phyloP scores from a whole-genome alignment of 2,113 vertebrate genomes.

The Corythornis cristatus region DNA sequence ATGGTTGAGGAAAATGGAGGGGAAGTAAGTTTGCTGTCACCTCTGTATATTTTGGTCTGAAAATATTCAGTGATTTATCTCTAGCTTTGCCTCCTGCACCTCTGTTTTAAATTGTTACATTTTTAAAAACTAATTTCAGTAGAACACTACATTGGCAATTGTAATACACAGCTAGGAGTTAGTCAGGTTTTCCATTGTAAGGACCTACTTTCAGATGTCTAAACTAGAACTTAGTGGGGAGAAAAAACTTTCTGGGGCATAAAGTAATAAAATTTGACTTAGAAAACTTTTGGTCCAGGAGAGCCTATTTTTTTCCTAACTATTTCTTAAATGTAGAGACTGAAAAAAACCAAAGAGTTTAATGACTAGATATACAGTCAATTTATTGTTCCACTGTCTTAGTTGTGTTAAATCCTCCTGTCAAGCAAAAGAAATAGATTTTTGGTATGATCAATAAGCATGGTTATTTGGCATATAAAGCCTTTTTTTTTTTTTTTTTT shows the following conservation, averaged over 20 bases:
- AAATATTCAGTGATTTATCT: neutral
- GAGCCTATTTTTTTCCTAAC: neutral
- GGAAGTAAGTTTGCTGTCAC: neutral
- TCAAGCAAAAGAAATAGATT: neutral
- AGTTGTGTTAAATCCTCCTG: neutral
- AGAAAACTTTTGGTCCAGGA: neutral
- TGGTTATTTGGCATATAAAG: neutral
- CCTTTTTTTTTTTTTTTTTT: neutral
- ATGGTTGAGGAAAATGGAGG: neutral
- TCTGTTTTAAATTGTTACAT: neutral
- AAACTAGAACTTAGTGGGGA: neutral
- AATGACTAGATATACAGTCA: neutral
- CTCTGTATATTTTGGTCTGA: neutral
- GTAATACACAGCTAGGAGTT: neutral
- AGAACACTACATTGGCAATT: neutral
- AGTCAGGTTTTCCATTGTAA: neutral
- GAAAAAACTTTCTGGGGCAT: neutral
- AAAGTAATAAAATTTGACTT: neutral
- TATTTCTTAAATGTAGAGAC: neutral
- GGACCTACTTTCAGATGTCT: neutral
- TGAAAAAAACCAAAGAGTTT: neutral
- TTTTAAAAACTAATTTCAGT: neutral
- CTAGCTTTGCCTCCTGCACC: neutral
- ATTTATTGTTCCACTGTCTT: neutral
- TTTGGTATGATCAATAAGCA: neutral